These are phyloP conservation scores for Dolichopus griseipennis DNA, from an alignment of 2,888 invertebrate genomes.

Conservation along the genomic window DNA sequence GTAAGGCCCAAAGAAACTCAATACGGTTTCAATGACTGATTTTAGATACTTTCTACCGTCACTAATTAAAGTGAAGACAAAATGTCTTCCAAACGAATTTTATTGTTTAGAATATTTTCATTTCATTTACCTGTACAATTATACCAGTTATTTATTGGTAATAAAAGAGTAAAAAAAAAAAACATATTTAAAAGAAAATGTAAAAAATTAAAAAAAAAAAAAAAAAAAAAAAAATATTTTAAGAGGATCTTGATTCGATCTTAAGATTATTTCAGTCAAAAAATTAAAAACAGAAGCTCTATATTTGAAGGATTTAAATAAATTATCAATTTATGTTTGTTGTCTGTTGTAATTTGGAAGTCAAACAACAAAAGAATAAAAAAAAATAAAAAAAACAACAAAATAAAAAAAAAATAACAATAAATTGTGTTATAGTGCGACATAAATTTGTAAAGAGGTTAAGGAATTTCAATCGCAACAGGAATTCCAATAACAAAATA, in stretches of 20 bases:
- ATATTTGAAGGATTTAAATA: slow-evolving; percentile 1
- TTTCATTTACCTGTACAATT: no score
- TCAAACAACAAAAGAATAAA: background rate
- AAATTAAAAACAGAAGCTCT: background rate
- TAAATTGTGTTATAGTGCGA: background rate
- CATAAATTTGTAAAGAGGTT: background rate
- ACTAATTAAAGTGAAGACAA: no score
- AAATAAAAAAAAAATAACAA: background rate
- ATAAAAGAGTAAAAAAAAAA: no score
- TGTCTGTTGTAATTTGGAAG: slow-evolving; percentile 1
- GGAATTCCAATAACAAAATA: background rate
- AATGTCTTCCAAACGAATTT: no score
- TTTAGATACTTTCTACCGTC: no score
- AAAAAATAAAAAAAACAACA: background rate
- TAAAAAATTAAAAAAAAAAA: background rate
- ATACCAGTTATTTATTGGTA: no score
- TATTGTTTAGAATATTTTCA: no score
- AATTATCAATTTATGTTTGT: slow-evolving; percentile 4
- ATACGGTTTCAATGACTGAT: no score
- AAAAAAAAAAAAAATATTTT: background rate
- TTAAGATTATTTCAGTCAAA: background rate
- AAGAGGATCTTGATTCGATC: background rate
- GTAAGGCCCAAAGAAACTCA: no score
- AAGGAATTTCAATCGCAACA: background rate
- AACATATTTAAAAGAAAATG: background rate